These are phyloP conservation scores for Drosophila tsacasi DNA, from an alignment of 1,140 invertebrate genomes.

Conservation along the genomic window DNA sequence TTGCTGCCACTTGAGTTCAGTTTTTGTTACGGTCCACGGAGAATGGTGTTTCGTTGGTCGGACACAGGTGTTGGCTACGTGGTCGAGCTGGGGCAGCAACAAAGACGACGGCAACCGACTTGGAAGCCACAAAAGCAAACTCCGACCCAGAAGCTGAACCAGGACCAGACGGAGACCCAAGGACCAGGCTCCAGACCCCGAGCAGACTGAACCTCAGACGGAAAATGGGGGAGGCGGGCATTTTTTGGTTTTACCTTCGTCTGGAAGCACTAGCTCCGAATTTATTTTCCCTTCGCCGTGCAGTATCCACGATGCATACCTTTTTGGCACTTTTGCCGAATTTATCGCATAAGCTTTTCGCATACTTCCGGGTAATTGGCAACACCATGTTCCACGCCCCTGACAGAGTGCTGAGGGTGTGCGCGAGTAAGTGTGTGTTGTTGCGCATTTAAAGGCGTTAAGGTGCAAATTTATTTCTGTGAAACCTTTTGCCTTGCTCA, in stretches of 20 bases:
- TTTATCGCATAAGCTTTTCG: conserved; percentile 83
- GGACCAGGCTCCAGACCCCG: conserved; percentile 3
- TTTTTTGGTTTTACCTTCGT: conserved; percentile 69
- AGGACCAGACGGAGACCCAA: conserved; percentile 19
- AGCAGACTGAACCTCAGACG: conserved; percentile 31
- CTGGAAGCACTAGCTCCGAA: conserved; percentile 65
- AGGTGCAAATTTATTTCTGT: conserved; percentile 81
- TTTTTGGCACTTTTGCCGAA: conserved; percentile 80
- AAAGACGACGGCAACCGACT: conserved; percentile 66
- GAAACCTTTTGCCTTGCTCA: conserved; percentile 66
- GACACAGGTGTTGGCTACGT: conserved; percentile 73
- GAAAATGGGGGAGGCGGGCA: conserved; percentile 17
- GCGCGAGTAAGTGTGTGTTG: conserved; percentile 29
- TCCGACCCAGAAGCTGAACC: conserved; percentile 7
- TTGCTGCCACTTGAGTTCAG: conserved; percentile 35
- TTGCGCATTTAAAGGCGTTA: conserved; percentile 81
- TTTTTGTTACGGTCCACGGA: conserved; percentile 40
- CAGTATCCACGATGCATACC: conserved; percentile 68
- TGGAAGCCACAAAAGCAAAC: conserved; percentile 68
- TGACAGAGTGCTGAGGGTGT: conserved; percentile 13
- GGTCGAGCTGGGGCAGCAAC: conserved; percentile 41
- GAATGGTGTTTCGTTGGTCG: conserved; percentile 42
- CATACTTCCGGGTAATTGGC: conserved; percentile 83
- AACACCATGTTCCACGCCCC: conserved; percentile 63
- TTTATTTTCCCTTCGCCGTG: conserved; percentile 35